A percentile compares a stretch with the other conserved stretches of the same genome.
Conservation (phyloP, 2,797 vertebrate species). For the Aldrovandia affinis region DNA sequence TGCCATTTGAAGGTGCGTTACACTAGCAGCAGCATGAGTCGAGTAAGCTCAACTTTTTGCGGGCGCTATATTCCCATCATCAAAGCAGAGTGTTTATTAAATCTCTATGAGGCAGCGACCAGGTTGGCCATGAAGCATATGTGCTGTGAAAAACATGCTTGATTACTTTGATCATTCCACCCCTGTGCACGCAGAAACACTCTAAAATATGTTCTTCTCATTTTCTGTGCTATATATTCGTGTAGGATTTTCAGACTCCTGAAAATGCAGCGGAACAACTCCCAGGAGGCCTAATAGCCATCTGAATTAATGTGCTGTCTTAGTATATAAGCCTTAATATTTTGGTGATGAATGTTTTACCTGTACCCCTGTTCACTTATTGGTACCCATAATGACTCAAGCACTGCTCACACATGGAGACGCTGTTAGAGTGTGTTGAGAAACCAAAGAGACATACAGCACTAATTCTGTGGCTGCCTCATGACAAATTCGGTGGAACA, state of each 20-base stretch:
- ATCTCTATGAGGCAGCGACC: background rate
- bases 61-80: background rate
- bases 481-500: background rate
- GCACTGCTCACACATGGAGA: constrained; percentile 14
- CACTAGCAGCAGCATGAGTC: constrained; percentile 69
- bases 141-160: background rate
- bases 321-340: constrained; percentile 73
- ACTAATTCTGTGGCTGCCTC: background rate
- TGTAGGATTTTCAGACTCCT: constrained; percentile 4
- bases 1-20: constrained; percentile 74
- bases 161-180: background rate
- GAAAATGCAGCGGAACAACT: constrained; percentile 37
- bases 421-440: constrained; percentile 15
- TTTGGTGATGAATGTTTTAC: constrained; percentile 76
- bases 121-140: background rate
- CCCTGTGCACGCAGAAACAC: background rate
- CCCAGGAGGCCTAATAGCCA: constrained; percentile 71
- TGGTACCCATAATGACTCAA: constrained; percentile 31
- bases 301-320: constrained; percentile 78
- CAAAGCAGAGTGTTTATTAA: constrained; percentile 8
- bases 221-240: constrained; percentile 4
- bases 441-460: constrained; percentile 18
- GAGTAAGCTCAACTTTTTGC: constrained; percentile 59
- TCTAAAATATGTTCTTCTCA: background rate
- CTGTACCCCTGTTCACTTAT: constrained; percentile 59